phyloP scores from a whole-genome alignment of 2,888 invertebrate species.

The Luperina nickerlii region DNA sequence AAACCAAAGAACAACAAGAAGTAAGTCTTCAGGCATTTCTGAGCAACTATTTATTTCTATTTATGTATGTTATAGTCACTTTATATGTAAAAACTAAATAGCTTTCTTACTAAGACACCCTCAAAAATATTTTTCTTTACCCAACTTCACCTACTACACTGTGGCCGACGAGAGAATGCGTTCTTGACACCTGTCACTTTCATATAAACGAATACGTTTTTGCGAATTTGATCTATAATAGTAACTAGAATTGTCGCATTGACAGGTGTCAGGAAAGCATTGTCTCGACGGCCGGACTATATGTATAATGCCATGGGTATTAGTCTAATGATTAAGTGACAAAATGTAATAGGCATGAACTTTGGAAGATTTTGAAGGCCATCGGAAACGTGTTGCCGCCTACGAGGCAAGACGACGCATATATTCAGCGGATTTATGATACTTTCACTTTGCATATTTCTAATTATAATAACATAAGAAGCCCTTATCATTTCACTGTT shows the following conservation, averaged over 20 bases:
- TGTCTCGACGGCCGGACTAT: neutral
- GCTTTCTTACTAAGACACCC: neutral
- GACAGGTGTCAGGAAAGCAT: neutral
- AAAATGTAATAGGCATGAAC: constrained; percentile 9
- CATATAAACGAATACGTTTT: neutral
- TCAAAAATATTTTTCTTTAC: neutral
- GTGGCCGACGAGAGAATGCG: neutral
- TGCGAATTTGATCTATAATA: no score
- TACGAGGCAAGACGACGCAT: constrained; percentile 67
- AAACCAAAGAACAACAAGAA: constrained; percentile 34
- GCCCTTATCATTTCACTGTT: constrained; percentile 56
- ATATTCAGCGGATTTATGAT: constrained; percentile 71
- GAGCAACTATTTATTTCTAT: constrained; percentile 2
- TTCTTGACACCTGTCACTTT: neutral
- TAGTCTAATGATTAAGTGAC: constrained; percentile 1
- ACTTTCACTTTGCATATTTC: constrained; percentile 70
- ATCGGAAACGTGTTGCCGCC: constrained; percentile 23
- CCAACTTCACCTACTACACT: neutral
- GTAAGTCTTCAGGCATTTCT: constrained; percentile 2
- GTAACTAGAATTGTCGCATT: neutral
- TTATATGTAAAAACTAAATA: neutral
- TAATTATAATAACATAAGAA: constrained; percentile 54
- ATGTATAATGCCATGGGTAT: neutral
- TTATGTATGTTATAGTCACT: neutral
- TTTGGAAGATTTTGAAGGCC: constrained; percentile 37